Evolutionary conservation across 2,888 invertebrate genomes (phyloP), one percentile per base, ranked within the genome.

Genomic region (Dolichopus griseipennis): DNA sequence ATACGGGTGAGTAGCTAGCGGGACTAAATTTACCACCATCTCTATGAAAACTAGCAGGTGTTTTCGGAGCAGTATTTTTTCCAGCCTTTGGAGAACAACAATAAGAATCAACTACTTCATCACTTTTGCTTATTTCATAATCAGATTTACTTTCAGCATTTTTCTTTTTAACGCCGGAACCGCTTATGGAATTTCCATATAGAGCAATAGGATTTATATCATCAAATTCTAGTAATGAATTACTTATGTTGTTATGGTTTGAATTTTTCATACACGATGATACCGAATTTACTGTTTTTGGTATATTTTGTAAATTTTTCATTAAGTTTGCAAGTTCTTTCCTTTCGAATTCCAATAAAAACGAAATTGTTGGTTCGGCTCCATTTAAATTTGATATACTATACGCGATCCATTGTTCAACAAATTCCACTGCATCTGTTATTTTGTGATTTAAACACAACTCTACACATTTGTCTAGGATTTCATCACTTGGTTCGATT

Each of bases 401-500:
- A 78, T 87, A 92, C 22, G 92, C 91, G 82, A 90, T 85, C 92
- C 92, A 93, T 83, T 87, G 85, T 77, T 90, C 88, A 67, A 87
- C 89, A 73, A 92, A 87, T 75, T 87, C 87, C 76, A 88, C 88
- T 61, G 89, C 87, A 74, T 86, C 86, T 72, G 84, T 84, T 66
- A 90, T 80, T 74, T 84, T 81, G 77, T 90, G 87, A 67, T 83
- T 83, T 71, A 83, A 79, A 77, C 90, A 90, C 72, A 91, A 81
- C 78, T 86, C 87, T 75, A 87, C 83, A 77, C 89, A 88, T 85
- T 86, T 87, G 66, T 79, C 78, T 71, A 88, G 75, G 66, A 87
- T 83, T 74, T 84, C 83, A 69, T 81, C 83, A 65, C 79, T 78
- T 69, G 86, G 83, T 74, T 85, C 85, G 72, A 86, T 83, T 71